phyloP scores from a whole-genome alignment of 35 echinoderm and acorn worm genomes.

The Apostichopus parvimensis region DNA sequence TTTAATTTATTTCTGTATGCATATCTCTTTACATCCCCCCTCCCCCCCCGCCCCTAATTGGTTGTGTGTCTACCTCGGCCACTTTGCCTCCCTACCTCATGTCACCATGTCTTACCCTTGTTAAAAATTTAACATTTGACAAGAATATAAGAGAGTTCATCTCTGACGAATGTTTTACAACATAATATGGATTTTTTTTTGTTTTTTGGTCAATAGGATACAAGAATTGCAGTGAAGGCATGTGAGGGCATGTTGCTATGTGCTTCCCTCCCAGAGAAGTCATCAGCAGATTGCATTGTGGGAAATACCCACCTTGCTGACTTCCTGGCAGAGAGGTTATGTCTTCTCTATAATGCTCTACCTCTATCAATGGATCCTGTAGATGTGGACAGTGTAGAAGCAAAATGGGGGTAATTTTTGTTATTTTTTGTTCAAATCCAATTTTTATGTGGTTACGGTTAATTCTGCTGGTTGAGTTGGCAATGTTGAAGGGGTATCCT shows the following conservation, averaged over 20 bases:
- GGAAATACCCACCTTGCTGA: conserved; percentile 85
- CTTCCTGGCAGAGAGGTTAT: conserved; percentile 85
- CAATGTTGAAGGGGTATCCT: too few species aligned
- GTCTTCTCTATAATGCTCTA: conserved; percentile 85
- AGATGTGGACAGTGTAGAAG: conserved; percentile 97
- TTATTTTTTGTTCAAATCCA: background rate
- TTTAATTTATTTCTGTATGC: too few species aligned
- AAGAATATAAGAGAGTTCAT: too few species aligned
- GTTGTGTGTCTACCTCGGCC: too few species aligned
- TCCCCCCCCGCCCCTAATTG: too few species aligned
- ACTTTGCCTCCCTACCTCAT: too few species aligned
- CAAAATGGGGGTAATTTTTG: conserved; percentile 87
- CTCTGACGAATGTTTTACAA: too few species aligned
- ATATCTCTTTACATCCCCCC: too few species aligned
- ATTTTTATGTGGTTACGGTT: too few species aligned
- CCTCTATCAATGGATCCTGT: conserved; percentile 97
- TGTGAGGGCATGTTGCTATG: conserved; percentile 92
- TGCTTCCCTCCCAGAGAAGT: conserved; percentile 81
- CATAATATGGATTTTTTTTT: background rate
- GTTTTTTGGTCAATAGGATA: conserved; percentile 65
- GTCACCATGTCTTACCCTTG: too few species aligned
- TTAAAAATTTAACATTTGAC: too few species aligned
- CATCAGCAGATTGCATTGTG: conserved; percentile 85
- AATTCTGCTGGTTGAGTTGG: too few species aligned
- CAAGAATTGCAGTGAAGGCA: conserved; percentile 94